Evolutionary conservation across 2,888 invertebrate species (phyloP), one percentile per base, ranked within the genome.

Genomic region (Tetranychus truncatus): DNA sequence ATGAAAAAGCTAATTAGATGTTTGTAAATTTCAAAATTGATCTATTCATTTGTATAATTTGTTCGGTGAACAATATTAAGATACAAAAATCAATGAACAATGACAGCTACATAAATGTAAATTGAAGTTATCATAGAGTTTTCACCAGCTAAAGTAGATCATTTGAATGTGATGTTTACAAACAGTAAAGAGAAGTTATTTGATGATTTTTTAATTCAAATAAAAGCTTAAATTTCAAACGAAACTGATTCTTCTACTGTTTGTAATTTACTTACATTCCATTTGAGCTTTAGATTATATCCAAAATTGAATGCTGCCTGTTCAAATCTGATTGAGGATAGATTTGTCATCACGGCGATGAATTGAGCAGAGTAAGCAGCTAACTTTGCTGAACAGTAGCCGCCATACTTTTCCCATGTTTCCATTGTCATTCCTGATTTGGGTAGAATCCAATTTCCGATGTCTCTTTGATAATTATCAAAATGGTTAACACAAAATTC

Each of bases 191-290:
- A 24, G 24, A 24, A 24, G 24, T 24, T 1, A 24, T 24, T 24
- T 24, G 24, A 34, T 34, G 34, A 4, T 34, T 34, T 34, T 34
- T 34, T 34, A 3, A 34, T 34, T 34, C 0, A 34, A 34, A 24
- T 24, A 1, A 34, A 34, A 3, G 34, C 5, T 34, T 34, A 4
- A 0, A 4, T 34, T 3, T 3, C 34, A 34, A 21, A 34, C 3
- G 4, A 34, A 34, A 34, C 34, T 5, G 34, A 34, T 5, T 34
- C 34, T 34, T 34, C 34, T 5, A 4, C 4, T 34, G 34, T 4
- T 34, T 34, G 34, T 34, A 34, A 55, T 65, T 73, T 55, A 65
- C 72, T 75, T 75, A 75, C 75, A 44, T 75, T 75, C 75, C 75
- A 75, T 21, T 65, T 66, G 34, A 75, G 72, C n/a, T 65, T 72